Base-by-base conservation (phyloP, 2,113 vertebrate species). In the Solenodon paradoxus region DNA sequence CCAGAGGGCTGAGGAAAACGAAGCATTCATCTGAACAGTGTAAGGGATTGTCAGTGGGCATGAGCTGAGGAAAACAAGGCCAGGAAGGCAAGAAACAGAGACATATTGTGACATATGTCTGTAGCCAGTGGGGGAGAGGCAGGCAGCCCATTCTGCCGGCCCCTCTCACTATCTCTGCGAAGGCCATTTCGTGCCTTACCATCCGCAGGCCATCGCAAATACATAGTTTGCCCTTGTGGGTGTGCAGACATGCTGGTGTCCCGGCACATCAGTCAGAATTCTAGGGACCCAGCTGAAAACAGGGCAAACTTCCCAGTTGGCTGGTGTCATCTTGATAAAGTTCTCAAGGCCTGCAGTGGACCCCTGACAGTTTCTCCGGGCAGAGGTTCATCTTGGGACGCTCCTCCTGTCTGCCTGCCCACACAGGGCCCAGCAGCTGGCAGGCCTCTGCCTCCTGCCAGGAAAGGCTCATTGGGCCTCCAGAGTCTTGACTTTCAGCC, bases 251-350 rank as follows among this genome's bases (percentile, higher is more conserved):
- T 19, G 53, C 53, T 6, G 1, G 13, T 40, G 53, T 79, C 82
- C 66, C 75, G 59, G 49, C 2, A 1, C 9, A 1, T 57, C 82
- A 63, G 66, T 72, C 87, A 63, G 63, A 80, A 89, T 42, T 0
- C 57, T 9, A 74, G 57, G 61, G 26, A 72, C 2, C 0, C 88
- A 40, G 22, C 78, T 0, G 0, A 93, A 90, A 72, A 69, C 86
- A 47, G n/a, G 69, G 85, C 86, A 7, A n/a, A 64, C 38, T 5
- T 96, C 87, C 90, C 77, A 71, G 68, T 80, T 55, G 90, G 10
- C 93, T 90, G 47, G 40, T 51, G 90, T 88, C 92, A 78, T 75
- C 92, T 32, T 69, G 88, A 96, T 95, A 86, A 69, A 95, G 63
- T 55, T 63, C 87, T 75, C 49, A 93, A 66, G 10, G 0, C 0